Base-by-base conservation (phyloP, 2,113 vertebrate genomes). In the Tachuris rubrigastra region DNA sequence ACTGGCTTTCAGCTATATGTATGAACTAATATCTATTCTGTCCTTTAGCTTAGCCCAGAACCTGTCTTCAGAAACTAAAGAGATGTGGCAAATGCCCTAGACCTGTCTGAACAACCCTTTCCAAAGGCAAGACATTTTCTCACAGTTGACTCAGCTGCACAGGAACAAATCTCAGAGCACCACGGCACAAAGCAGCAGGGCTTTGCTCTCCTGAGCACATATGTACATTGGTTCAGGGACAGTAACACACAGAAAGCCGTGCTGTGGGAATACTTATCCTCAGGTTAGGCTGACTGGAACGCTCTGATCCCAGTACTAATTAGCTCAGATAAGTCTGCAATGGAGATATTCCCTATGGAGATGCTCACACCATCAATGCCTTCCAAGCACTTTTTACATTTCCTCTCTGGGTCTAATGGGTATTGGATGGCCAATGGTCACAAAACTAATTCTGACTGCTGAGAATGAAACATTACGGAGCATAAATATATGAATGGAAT, bases 211-310 rank as follows among this genome's bases (percentile, higher is more conserved):
- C 31, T 6, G 10, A 49, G 71, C 7, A 46, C 50, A 20, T 28
- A 44, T 0, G 0, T n/a, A 35, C 53, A 7, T 20, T 52, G 3
- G 27, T 44, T 85, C 2, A 2, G 82, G 58, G 49, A 87, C 49
- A 88, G 37, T 16, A 79, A 41, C 12, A 58, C 80, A 55, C 68
- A 85, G 66, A 44, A 49, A 53, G 17, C 31, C 10, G 79, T 91
- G 71, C 53, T 82, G 22, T 83, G 92, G 88, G 90, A 91, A 85
- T 90, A 85, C 35, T 82, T 78, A 30, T 30, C 27, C 35, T 47
- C 77, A 76, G 56, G 78, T 85, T 93, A 91, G 49, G n/a, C 59
- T 73, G 56, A 85, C 53, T 88, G 53, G 69, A 93, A 60, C 62
- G 55, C 17, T 63, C 60, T 52, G 49, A 73, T 90, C 39, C 37